These are phyloP conservation scores for Xanthorhoe spadicearia DNA, from an alignment of 2,888 invertebrate genomes.

Conservation along the genomic window DNA sequence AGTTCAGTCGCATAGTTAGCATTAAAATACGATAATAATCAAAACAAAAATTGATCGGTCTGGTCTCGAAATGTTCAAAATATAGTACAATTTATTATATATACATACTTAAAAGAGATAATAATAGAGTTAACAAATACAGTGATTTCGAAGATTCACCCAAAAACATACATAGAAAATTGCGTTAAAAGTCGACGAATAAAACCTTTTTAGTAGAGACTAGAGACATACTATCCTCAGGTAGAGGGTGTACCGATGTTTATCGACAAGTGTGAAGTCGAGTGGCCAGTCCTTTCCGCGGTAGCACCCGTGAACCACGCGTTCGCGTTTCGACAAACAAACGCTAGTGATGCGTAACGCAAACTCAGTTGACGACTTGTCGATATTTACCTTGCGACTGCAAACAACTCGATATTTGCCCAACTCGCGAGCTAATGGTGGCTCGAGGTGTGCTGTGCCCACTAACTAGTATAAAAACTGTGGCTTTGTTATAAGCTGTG, in stretches of 20 bases:
- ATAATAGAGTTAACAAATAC: too few relatives aligned
- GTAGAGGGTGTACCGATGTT: slow-evolving; percentile 68
- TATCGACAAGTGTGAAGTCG: slow-evolving; percentile 71
- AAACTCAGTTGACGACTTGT: slow-evolving; percentile 82
- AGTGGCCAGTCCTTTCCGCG: slow-evolving; percentile 80
- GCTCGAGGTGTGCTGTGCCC: slow-evolving; percentile 52
- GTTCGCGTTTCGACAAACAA: slow-evolving; percentile 72
- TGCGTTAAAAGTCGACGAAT: neutral
- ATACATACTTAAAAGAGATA: too few relatives aligned
- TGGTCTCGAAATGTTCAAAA: too few relatives aligned
- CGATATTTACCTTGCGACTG: slow-evolving; percentile 78
- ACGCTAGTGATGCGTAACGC: slow-evolving; percentile 84
- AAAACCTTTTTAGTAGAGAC: slow-evolving; percentile 36
- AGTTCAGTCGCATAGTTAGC: neutral
- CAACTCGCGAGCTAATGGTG: slow-evolving; percentile 78
- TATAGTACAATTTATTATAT: too few relatives aligned
- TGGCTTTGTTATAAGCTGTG: slow-evolving; percentile 38
- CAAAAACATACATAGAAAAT: too few relatives aligned
- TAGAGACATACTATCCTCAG: neutral
- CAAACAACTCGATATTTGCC: slow-evolving; percentile 81
- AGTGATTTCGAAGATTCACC: too few relatives aligned
- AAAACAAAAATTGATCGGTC: too few relatives aligned
- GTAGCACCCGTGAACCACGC: slow-evolving; percentile 68
- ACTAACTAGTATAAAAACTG: slow-evolving; percentile 9
- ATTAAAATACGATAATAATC: neutral